Conservation (phyloP, 2,888 invertebrate species). For the Eristalis arbustorum region DNA sequence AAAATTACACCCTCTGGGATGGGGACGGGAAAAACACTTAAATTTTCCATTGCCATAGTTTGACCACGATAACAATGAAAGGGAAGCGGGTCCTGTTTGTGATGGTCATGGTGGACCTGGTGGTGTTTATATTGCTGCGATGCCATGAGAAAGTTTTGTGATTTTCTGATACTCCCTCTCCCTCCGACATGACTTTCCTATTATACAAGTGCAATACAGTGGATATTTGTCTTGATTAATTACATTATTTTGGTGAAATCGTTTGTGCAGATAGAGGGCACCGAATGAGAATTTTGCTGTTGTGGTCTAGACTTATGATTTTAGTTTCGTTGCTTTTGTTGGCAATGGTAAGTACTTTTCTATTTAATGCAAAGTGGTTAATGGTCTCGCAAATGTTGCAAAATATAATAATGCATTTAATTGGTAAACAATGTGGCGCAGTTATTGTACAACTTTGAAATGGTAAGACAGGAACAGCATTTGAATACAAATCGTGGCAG, state of each 20-base stretch:
- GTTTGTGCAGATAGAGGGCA: not conserved
- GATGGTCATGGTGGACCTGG: not conserved
- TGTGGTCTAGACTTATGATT: not conserved
- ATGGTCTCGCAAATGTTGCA: not conserved
- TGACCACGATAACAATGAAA: slow-evolving; percentile 17
- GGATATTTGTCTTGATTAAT: slow-evolving; percentile 11
- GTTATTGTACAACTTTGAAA: too few relatives aligned
- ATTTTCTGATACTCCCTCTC: not conserved
- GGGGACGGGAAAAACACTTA: slow-evolving; percentile 3
- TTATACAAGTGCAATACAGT: not conserved
- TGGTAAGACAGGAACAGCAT: too few relatives aligned
- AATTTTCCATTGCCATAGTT: slow-evolving; percentile 30
- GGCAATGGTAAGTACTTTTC: not conserved
- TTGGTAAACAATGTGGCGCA: not conserved
- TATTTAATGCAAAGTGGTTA: not conserved
- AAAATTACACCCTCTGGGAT: slow-evolving; percentile 20
- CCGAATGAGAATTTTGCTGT: not conserved
- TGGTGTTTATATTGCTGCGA: not conserved
- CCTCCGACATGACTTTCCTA: not conserved
- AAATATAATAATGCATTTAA: not conserved
- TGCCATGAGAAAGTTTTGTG: not conserved
- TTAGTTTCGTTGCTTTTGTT: not conserved
- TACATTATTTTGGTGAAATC: not conserved
- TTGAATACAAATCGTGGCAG: too few relatives aligned
- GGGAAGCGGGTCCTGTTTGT: not conserved